Percentiles rank a stretch among this genome's conserved stretches.
phyloP scores from a whole-genome alignment of 2,888 invertebrate species.

The Biston betularia region DNA sequence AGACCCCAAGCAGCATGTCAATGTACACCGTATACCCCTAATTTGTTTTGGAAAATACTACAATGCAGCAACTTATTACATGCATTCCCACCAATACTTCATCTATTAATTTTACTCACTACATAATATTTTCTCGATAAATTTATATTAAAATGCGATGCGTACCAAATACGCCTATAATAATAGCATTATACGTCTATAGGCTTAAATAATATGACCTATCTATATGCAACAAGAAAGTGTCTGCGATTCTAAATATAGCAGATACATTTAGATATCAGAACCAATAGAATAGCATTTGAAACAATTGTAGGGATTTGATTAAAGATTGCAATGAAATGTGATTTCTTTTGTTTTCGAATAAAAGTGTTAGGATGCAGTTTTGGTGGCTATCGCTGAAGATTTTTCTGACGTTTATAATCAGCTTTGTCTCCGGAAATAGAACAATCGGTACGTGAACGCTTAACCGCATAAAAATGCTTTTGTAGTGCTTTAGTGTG shows the following conservation, averaged over 20 bases:
- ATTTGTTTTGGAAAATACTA: no score
- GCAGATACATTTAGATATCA: constrained; percentile 47
- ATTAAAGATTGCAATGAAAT: constrained; percentile 13
- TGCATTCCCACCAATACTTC: no score
- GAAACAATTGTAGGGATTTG: constrained; percentile 50
- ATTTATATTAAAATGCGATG: no score
- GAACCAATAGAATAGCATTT: constrained; percentile 49
- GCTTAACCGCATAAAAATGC: neutral
- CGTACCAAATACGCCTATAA: neutral
- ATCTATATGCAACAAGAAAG: constrained; percentile 33
- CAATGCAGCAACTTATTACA: no score
- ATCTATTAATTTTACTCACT: no score
- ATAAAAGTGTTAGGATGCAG: constrained; percentile 23
- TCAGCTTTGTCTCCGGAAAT: constrained; percentile 27
- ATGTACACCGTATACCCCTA: no score
- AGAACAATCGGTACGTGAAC: constrained; percentile 39
- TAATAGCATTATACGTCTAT: neutral
- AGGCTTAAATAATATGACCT: constrained; percentile 18
- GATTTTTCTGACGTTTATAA: constrained; percentile 18
- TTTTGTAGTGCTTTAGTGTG: constrained; percentile 1
- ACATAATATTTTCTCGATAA: no score
- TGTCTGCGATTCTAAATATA: constrained; percentile 51
- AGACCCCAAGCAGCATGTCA: no score
- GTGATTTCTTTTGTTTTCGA: constrained; percentile 6
- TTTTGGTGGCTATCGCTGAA: constrained; percentile 16